A percentile compares a stretch with the other conserved stretches of the same genome.
Evolutionary conservation across 2,888 invertebrate genomes (phyloP).

Genomic region (Chelonus formosanus): DNA sequence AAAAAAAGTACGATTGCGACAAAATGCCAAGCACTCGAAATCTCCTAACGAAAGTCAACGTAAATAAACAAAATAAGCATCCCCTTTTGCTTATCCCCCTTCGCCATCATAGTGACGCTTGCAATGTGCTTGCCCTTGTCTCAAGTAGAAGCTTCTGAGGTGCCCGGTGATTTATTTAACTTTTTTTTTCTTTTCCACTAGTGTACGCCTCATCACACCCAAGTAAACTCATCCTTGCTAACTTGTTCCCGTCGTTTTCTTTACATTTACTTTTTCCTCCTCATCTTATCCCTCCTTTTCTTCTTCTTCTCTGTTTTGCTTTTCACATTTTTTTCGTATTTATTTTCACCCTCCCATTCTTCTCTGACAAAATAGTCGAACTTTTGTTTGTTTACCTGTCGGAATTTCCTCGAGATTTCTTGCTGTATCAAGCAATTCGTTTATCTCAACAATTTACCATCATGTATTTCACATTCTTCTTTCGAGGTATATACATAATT

Average conservation of each 20-base stretch:
- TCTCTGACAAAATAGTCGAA: conserved; percentile 7
- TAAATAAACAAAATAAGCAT: conserved; percentile 50
- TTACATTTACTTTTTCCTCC: conserved; percentile 26
- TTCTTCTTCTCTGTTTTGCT: neutral
- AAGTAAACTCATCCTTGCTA: conserved; percentile 43
- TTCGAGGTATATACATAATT: neutral
- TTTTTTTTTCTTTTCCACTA: conserved; percentile 38
- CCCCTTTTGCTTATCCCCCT: conserved; percentile 14
- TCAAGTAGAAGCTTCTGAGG: conserved; percentile 26
- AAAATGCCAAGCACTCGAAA: conserved; percentile 28
- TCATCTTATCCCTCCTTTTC: conserved; percentile 9
- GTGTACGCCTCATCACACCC: conserved; percentile 51
- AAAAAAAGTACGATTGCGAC: conserved; percentile 30
- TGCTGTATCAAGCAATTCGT: conserved; percentile 12
- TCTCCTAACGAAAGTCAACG: conserved; percentile 44
- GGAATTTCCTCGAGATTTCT: conserved; percentile 34
- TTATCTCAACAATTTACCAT: conserved; percentile 14
- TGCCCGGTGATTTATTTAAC: conserved; percentile 56
- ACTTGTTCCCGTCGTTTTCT: conserved; percentile 38
- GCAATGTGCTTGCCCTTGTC: conserved; percentile 13
- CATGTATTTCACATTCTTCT: neutral
- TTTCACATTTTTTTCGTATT: conserved; percentile 8
- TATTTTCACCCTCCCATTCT: conserved; percentile 6
- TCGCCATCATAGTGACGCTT: neutral
- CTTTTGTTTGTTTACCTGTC: conserved; percentile 38